These are phyloP conservation scores for Habroteleia sp. DNA, from an alignment of 2,888 invertebrate genomes.

Conservation along the genomic window DNA sequence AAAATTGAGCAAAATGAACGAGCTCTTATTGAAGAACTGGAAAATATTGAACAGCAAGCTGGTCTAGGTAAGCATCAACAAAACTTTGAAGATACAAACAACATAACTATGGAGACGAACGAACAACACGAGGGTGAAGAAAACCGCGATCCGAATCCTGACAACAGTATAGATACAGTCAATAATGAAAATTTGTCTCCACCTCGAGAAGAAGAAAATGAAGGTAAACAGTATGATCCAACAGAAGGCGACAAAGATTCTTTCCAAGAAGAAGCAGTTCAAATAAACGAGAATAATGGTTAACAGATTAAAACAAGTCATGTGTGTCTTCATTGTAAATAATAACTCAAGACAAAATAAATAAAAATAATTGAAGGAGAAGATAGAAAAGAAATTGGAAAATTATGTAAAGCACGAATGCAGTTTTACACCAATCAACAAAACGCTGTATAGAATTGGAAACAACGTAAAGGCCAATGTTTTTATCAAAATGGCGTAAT, in stretches of 20 bases:
- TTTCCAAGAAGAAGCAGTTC: conserved; percentile 64
- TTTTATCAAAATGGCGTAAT: neutral
- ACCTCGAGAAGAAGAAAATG: conserved; percentile 14
- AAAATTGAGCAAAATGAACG: conserved; percentile 77
- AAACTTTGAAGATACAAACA: conserved; percentile 68
- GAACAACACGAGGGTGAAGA: conserved; percentile 73
- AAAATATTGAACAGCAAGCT: conserved; percentile 75
- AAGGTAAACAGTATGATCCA: conserved; percentile 48
- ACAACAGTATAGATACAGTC: conserved; percentile 65
- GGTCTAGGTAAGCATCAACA: conserved; percentile 73
- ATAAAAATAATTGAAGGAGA: neutral
- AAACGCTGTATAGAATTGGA: conserved; percentile 10
- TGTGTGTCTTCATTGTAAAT: conserved; percentile 40
- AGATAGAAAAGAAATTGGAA: neutral
- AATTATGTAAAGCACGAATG: too few relatives aligned
- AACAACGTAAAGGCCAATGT: neutral
- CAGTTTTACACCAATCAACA: neutral
- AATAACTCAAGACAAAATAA: conserved; percentile 6
- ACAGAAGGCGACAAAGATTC: conserved; percentile 62
- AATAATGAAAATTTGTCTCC: conserved; percentile 33
- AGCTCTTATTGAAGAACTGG: conserved; percentile 74
- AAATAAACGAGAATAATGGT: conserved; percentile 74
- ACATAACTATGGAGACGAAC: conserved; percentile 46
- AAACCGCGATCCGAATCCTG: conserved; percentile 78
- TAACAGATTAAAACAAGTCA: conserved; percentile 72